Conservation (phyloP, 64 coral and sea anemone genomes). For the Porites lutea region DNA sequence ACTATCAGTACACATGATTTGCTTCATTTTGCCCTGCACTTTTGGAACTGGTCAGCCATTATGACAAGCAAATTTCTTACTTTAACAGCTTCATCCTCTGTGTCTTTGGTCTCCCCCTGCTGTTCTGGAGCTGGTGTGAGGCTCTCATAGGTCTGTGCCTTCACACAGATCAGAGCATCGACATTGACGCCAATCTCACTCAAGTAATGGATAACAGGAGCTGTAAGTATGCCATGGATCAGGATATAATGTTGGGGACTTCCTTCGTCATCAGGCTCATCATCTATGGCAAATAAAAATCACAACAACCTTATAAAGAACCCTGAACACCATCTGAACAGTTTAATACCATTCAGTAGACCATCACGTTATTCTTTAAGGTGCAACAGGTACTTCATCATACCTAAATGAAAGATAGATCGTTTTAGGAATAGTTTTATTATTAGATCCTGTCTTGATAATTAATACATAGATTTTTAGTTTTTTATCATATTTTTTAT, state of each 20-base stretch:
- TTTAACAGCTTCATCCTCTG: constrained; percentile 1
- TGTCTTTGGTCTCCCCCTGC: constrained; percentile 4
- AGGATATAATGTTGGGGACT: constrained; percentile 96
- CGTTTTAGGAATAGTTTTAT: no score
- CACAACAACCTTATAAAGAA: not conserved
- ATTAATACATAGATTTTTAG: no score
- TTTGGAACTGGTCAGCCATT: no score
- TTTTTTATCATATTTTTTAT: no score
- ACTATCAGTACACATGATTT: no score
- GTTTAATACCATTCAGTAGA: no score
- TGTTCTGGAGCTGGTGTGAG: not conserved
- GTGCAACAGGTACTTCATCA: no score
- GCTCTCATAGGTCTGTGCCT: constrained; percentile 72
- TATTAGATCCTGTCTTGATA: no score
- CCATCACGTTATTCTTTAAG: no score
- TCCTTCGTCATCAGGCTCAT: constrained; percentile 94
- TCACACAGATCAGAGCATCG: constrained; percentile 83
- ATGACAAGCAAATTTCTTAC: not conserved
- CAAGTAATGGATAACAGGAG: constrained; percentile 73
- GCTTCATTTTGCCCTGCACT: no score
- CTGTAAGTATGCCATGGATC: constrained; percentile 84
- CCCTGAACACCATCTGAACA: no score
- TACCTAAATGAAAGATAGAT: no score
- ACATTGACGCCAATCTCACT: constrained; percentile 82
- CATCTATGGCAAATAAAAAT: constrained; percentile 64